Evolutionary conservation across 2,113 vertebrate species (phyloP).

Genomic region (Ceratotherium simum): DNA sequence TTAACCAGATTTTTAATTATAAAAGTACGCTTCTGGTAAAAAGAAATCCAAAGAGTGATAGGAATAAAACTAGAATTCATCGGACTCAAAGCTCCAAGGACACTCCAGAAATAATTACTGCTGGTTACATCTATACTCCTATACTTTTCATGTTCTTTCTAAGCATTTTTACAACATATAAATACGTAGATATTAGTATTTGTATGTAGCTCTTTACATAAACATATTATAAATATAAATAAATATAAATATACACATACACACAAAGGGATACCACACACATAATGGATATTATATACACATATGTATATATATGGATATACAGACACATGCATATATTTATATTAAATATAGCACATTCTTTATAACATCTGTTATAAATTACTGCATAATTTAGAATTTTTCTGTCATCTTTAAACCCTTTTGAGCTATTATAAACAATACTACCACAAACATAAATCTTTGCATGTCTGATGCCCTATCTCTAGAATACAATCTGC

Average conservation of each 20-base stretch:
- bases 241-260: background rate
- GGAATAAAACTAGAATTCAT: background rate
- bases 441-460: background rate
- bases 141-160: background rate
- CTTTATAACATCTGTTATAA: background rate
- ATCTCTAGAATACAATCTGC: background rate
- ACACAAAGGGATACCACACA: background rate
- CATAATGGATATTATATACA: background rate
- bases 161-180: background rate
- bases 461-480: background rate
- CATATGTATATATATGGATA: background rate
- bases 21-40: conserved; percentile 37
- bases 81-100: background rate
- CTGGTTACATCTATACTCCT: background rate
- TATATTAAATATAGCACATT: background rate
- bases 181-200: background rate
- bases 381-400: background rate
- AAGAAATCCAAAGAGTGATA: conserved; percentile 48
- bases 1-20: conserved; percentile 72
- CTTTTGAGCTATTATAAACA: background rate
- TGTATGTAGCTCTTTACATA: background rate
- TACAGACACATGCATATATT: background rate
- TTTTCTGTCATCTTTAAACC: conserved; percentile 5
- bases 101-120: background rate
- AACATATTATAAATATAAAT: background rate